These are phyloP conservation scores for Butastur rufipennis DNA, from an alignment of 2,113 vertebrate species.

Conservation along the genomic window DNA sequence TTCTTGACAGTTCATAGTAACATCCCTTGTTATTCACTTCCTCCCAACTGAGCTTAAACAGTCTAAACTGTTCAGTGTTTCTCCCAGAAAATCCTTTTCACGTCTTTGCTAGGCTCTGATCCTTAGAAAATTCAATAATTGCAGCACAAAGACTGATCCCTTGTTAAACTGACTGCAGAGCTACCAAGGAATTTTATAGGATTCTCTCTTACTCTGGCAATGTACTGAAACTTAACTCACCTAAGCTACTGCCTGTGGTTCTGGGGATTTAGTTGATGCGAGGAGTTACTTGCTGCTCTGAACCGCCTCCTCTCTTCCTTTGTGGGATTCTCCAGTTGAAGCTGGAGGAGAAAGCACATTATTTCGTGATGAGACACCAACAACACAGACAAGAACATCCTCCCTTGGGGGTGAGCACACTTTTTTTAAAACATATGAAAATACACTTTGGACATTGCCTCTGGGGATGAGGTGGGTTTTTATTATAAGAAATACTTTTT, in stretches of 20 bases:
- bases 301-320: not conserved
- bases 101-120: not conserved
- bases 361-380: accelerated
- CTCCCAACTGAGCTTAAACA: not conserved
- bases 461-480: not conserved
- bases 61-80: not conserved
- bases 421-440: not conserved
- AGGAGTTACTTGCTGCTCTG: not conserved
- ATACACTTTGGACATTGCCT: accelerated
- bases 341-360: not conserved
- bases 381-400: not conserved
- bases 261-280: not conserved
- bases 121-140: not conserved
- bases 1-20: not conserved
- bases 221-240: not conserved
- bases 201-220: not conserved
- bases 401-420: not conserved
- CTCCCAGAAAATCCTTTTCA: not conserved
- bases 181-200: not conserved
- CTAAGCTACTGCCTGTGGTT: not conserved
- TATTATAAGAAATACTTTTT: not conserved
- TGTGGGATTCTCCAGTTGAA: not conserved
- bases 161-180: not conserved
- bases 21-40: not conserved
- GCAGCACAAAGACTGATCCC: not conserved